phyloP scores from a whole-genome alignment of 2,888 invertebrate genomes.

The Leptodirus hochenwartii region DNA sequence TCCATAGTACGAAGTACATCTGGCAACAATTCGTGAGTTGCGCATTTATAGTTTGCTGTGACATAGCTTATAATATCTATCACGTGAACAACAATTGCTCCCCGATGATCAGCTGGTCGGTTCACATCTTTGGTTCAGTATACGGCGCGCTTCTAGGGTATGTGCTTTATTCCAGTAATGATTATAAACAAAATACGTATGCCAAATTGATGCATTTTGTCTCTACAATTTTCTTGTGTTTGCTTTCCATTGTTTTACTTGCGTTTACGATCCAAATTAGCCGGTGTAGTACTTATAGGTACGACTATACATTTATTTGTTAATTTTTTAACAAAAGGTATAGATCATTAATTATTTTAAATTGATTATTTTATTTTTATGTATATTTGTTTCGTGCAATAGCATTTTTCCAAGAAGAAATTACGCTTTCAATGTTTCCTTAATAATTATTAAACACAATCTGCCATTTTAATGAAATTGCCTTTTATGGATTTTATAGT shows the following conservation, averaged over 20 bases:
- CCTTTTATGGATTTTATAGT: too few species aligned
- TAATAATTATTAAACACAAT: too few species aligned
- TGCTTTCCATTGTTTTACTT: conserved; percentile 15
- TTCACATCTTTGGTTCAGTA: conserved; percentile 50
- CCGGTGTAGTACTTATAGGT: not conserved
- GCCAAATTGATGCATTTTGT: conserved; percentile 14
- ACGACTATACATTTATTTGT: not conserved
- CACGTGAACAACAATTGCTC: conserved; percentile 28
- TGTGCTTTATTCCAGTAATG: conserved; percentile 31
- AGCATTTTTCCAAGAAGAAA: too few species aligned
- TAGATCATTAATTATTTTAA: too few species aligned
- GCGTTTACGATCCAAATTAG: conserved; percentile 14
- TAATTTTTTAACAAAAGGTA: too few species aligned
- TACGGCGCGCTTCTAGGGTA: conserved; percentile 46
- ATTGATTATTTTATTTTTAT: too few species aligned
- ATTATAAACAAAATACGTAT: conserved; percentile 14
- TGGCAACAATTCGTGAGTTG: conserved; percentile 9
- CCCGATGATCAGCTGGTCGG: conserved; percentile 46
- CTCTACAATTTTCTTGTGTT: conserved; percentile 9
- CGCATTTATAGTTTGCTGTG: conserved; percentile 18
- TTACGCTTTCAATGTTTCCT: too few species aligned
- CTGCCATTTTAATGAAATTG: too few species aligned
- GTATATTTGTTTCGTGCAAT: too few species aligned
- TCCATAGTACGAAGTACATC: conserved; percentile 25
- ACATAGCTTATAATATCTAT: conserved; percentile 36